Percentiles rank a stretch among this genome's conserved stretches.
Conservation (phyloP, 2,113 vertebrate species). For the Phyllopteryx taeniolatus region DNA sequence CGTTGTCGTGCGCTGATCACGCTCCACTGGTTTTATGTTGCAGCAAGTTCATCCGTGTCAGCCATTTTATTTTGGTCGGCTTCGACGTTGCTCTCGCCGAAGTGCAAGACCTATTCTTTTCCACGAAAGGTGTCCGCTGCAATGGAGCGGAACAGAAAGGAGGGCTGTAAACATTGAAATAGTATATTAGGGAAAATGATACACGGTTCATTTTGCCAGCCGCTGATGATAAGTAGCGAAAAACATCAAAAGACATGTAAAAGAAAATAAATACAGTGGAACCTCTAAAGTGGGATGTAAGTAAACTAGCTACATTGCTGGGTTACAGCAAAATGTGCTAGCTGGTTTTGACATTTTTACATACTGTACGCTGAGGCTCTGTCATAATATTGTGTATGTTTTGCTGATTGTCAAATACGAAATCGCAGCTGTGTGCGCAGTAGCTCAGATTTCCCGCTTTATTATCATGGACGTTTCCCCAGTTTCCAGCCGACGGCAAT, state of each 20-base stretch:
- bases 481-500: not conserved
- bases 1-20: constrained; percentile 41
- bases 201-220: not conserved
- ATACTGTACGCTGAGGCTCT: too few species aligned
- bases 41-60: constrained; percentile 51
- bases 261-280: not conserved
- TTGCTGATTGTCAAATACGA: not conserved
- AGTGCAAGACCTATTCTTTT: constrained; percentile 53
- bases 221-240: not conserved
- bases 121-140: constrained; percentile 37
- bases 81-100: constrained; percentile 51
- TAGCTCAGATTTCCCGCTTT: too few species aligned
- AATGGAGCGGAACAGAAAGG: constrained; percentile 33
- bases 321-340: too few species aligned
- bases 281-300: too few species aligned
- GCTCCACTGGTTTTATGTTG: constrained; percentile 59
- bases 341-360: not conserved
- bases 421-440: not conserved
- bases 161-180: constrained; percentile 28
- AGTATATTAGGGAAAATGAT: not conserved
- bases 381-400: not conserved
- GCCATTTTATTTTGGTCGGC: constrained; percentile 54
- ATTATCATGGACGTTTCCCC: not conserved
- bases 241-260: not conserved
- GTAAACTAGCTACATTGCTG: too few species aligned